phyloP scores from a whole-genome alignment of 1,140 invertebrate species.

The Cheumatopsyche charites region DNA sequence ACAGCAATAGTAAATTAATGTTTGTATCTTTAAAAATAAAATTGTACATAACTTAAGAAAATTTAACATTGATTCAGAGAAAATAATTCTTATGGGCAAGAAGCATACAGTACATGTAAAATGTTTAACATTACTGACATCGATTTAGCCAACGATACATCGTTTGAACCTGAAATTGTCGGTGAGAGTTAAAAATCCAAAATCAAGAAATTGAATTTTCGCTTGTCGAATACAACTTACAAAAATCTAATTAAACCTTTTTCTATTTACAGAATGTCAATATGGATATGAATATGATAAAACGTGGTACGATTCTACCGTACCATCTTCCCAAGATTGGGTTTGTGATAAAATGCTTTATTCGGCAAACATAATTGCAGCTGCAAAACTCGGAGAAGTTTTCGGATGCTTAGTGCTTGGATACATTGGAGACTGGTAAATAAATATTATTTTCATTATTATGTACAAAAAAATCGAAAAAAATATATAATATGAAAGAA shows the following conservation, averaged over 20 bases:
- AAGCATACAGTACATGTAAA: conserved; percentile 52
- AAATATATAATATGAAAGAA: too few species aligned
- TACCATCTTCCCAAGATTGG: conserved; percentile 61
- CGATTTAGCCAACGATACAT: too few species aligned
- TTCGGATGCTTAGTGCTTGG: conserved; percentile 62
- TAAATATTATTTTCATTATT: conserved; percentile 39
- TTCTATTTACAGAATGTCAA: conserved; percentile 54
- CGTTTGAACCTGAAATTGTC: too few species aligned
- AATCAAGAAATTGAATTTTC: too few species aligned
- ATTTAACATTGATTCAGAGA: conserved; percentile 29
- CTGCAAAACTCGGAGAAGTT: conserved; percentile 60
- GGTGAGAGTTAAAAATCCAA: too few species aligned
- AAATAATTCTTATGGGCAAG: conserved; percentile 33
- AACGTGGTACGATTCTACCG: conserved; percentile 59
- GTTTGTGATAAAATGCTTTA: conserved; percentile 62
- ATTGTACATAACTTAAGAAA: too few species aligned
- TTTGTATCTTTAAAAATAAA: too few species aligned
- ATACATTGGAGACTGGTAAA: conserved; percentile 63
- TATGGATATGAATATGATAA: conserved; percentile 62
- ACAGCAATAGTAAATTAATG: too few species aligned
- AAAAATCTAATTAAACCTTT: background rate
- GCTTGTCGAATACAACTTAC: conserved; percentile 12
- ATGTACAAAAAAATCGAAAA: too few species aligned
- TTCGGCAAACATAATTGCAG: conserved; percentile 60
- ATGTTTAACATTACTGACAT: conserved; percentile 49